Percentiles rank a stretch among this genome's conserved stretches.
Evolutionary conservation across 1,140 invertebrate species (phyloP).

Genomic region (Arctopsyche grandis): DNA sequence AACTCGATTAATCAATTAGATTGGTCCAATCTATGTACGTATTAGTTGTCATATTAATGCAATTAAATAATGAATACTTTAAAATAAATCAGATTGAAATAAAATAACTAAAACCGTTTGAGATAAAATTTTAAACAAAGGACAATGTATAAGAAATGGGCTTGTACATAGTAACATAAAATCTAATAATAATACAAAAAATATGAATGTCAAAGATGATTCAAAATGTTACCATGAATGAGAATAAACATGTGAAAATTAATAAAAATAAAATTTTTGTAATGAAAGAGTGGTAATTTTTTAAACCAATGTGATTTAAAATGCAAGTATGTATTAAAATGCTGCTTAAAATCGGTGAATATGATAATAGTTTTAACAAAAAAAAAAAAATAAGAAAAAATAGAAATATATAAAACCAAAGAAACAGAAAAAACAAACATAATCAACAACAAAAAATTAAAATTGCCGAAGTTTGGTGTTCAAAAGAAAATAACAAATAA

Average conservation of each 20-base stretch:
- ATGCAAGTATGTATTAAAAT: conserved; percentile 19
- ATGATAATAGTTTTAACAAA: neutral
- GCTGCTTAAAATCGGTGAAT: conserved; percentile 15
- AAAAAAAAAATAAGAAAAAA: conserved; percentile 36
- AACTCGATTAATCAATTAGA: conserved; percentile 18
- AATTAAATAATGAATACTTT: neutral
- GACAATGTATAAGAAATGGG: too few relatives aligned
- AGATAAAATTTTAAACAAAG: too few relatives aligned
- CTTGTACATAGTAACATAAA: neutral
- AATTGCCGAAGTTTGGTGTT: conserved; percentile 56
- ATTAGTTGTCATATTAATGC: neutral
- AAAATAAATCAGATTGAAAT: neutral
- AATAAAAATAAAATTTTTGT: neutral
- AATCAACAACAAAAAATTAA: conserved; percentile 27
- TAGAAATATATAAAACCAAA: conserved; percentile 26
- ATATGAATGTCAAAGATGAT: neutral
- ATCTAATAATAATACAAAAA: neutral
- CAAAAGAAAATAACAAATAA: conserved; percentile 53
- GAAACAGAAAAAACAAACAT: conserved; percentile 23
- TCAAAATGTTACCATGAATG: conserved; percentile 32
- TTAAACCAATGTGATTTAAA: conserved; percentile 15
- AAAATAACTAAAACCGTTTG: neutral
- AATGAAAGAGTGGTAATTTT: neutral
- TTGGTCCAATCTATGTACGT: neutral
- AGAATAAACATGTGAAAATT: neutral